Evolutionary conservation across 2,113 vertebrate genomes (phyloP).

Genomic region (Solenodon paradoxus): DNA sequence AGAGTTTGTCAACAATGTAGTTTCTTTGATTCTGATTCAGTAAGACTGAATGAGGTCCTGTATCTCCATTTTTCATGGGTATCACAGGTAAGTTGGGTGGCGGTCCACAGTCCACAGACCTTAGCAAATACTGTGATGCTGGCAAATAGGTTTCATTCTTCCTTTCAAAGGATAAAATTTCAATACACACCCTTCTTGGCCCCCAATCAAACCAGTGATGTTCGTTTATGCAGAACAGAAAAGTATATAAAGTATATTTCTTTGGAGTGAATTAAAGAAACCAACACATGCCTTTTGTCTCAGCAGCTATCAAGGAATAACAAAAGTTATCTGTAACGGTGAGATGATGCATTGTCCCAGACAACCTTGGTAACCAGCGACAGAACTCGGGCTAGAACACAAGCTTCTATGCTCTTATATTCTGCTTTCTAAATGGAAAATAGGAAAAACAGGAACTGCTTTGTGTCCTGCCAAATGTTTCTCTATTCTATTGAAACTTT

Average conservation of each 20-base stretch:
- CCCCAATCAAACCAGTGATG: not conserved
- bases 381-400: not conserved
- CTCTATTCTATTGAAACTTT: not conserved
- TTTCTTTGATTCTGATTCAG: not conserved
- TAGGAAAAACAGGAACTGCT: not conserved
- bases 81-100: not conserved
- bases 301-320: not conserved
- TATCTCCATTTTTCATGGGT: not conserved
- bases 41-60: not conserved
- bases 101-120: not conserved
- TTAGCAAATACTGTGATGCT: too few relatives aligned
- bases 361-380: not conserved
- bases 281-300: not conserved
- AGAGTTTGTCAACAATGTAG: not conserved
- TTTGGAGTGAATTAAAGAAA: not conserved
- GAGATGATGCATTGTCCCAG: rapidly evolving
- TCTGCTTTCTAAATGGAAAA: not conserved
- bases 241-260: not conserved
- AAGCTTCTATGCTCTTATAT: not conserved
- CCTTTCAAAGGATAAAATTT: not conserved
- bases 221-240: not conserved
- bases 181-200: not conserved
- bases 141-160: not conserved
- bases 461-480: not conserved
- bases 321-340: not conserved